These are phyloP conservation scores for Lydus trimaculatus DNA, from an alignment of 2,888 invertebrate genomes.

Conservation along the genomic window DNA sequence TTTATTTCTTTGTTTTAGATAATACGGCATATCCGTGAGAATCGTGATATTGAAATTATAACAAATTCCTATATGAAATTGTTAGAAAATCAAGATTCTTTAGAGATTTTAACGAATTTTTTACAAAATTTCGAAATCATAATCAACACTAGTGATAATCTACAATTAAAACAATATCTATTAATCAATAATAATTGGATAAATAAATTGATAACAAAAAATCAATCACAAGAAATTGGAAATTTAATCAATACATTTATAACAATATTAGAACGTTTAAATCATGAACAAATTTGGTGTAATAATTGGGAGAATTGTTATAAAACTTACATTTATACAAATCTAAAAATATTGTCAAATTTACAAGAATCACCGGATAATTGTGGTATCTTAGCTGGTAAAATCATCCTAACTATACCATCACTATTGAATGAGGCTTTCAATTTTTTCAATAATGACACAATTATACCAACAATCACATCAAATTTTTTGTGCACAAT, in stretches of 20 bases:
- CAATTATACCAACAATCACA: conserved; percentile 44
- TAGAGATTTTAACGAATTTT: conserved; percentile 48
- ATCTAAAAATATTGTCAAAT: conserved; percentile 45
- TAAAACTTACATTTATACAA: conserved; percentile 47
- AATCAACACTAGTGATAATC: conserved; percentile 44
- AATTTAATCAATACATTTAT: conserved; percentile 46
- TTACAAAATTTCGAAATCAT: conserved; percentile 45
- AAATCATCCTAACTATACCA: conserved; percentile 43
- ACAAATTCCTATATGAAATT: conserved; percentile 40
- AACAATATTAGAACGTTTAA: conserved; percentile 42
- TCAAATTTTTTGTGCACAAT: conserved; percentile 45
- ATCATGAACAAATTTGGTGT: conserved; percentile 32
- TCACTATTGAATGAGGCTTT: conserved; percentile 43
- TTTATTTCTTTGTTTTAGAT: conserved; percentile 42
- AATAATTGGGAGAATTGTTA: conserved; percentile 48
- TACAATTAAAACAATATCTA: conserved; percentile 51
- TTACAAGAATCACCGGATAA: conserved; percentile 37
- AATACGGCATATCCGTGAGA: conserved; percentile 44
- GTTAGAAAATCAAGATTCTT: conserved; percentile 45
- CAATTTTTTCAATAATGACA: conserved; percentile 45
- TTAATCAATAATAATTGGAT: conserved; percentile 54
- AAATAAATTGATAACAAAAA: conserved; percentile 48
- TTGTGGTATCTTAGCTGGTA: conserved; percentile 52
- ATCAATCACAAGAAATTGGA: conserved; percentile 50
- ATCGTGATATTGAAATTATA: conserved; percentile 42